These are phyloP conservation scores for Heliconius charithonia DNA, from an alignment of 2,888 invertebrate species.

Conservation along the genomic window DNA sequence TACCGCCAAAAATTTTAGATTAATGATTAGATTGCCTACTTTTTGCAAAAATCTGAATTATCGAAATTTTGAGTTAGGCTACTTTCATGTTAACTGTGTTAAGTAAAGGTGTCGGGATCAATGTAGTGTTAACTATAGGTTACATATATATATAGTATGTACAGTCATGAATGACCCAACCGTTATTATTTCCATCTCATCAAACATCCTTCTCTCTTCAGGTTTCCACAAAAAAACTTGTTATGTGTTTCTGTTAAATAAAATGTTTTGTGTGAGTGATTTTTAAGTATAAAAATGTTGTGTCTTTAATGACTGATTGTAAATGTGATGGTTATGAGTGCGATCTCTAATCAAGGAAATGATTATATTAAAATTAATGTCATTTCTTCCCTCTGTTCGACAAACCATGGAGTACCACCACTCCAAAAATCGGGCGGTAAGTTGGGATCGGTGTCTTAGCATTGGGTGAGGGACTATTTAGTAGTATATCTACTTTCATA, in stretches of 20 bases:
- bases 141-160: neutral
- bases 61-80: neutral
- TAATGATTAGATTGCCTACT: no score
- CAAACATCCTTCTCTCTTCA: slow-evolving; percentile 5
- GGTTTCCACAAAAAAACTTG: neutral
- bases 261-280: neutral
- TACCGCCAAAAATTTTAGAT: no score
- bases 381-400: no score
- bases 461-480: no score
- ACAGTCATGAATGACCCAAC: slow-evolving; percentile 6
- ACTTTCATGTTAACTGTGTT: neutral
- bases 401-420: no score
- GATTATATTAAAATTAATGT: no score
- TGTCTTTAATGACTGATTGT: neutral
- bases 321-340: neutral
- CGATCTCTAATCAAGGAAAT: neutral
- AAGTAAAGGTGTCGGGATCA: slow-evolving; percentile 1
- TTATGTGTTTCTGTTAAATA: neutral
- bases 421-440: no score
- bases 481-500: no score
- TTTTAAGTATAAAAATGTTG: neutral
- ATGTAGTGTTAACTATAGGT: slow-evolving; percentile 10
- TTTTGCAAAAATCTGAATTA: no score
- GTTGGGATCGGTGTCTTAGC: no score
- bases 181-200: slow-evolving; percentile 17